Evolutionary conservation across 2,113 vertebrate species (phyloP).

Genomic region (Castor canadensis): DNA sequence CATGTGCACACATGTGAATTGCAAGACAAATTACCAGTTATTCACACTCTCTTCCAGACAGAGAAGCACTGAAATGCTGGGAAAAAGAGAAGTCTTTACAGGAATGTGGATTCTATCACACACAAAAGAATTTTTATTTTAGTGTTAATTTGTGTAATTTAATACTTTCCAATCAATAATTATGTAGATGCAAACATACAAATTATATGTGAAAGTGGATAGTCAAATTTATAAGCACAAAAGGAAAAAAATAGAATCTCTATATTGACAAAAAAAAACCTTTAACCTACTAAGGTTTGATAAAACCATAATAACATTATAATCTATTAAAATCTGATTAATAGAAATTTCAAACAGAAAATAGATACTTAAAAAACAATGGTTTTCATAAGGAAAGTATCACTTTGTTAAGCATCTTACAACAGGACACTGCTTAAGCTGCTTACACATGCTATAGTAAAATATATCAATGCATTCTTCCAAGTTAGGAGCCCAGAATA

Average conservation of each 20-base stretch:
- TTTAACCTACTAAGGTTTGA: neutral
- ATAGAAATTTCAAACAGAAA: neutral
- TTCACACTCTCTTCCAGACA: conserved; percentile 60
- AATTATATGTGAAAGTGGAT: neutral
- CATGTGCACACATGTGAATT: conserved; percentile 64
- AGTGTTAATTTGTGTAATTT: neutral
- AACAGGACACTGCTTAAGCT: neutral
- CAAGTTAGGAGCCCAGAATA: conserved; percentile 18
- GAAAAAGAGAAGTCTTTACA: conserved; percentile 12
- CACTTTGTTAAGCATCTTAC: neutral
- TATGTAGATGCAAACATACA: neutral
- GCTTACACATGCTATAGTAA: neutral
- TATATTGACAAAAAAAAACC: neutral
- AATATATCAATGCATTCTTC: neutral
- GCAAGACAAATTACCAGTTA: conserved; percentile 49
- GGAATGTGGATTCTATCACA: neutral
- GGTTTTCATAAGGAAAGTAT: neutral
- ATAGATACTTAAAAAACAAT: neutral
- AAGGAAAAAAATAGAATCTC: conserved; percentile 21
- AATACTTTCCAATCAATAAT: neutral
- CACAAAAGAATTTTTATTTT: conserved; percentile 5
- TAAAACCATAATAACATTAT: neutral
- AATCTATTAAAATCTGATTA: neutral
- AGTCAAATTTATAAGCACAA: neutral
- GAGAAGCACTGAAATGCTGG: neutral